phyloP scores from a whole-genome alignment of 2,888 invertebrate genomes.

The Pterobdella sp. region DNA sequence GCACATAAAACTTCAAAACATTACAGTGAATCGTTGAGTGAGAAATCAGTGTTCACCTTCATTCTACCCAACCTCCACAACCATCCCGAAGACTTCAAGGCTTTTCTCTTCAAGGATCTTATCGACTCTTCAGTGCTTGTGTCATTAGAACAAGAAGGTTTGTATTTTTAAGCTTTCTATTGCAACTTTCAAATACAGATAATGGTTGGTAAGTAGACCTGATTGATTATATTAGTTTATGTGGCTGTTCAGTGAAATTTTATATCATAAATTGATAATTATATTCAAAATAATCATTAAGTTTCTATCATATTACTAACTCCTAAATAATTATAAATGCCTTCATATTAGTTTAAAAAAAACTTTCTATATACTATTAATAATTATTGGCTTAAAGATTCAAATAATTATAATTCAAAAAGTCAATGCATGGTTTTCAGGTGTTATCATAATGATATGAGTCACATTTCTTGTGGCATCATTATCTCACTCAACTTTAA shows the following conservation, averaged over 20 bases:
- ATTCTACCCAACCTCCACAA: slow-evolving; percentile 67
- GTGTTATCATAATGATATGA: no score
- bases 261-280: no score
- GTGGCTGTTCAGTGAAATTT: not conserved
- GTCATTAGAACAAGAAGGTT: slow-evolving; percentile 65
- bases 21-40: slow-evolving; percentile 12
- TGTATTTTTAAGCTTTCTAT: not conserved
- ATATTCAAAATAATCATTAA: no score
- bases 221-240: not conserved
- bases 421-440: no score
- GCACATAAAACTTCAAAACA: not conserved
- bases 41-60: slow-evolving; percentile 55
- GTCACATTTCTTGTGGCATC: no score
- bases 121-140: slow-evolving; percentile 72
- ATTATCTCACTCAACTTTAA: no score
- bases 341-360: no score
- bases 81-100: slow-evolving; percentile 62
- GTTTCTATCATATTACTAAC: no score
- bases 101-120: slow-evolving; percentile 73
- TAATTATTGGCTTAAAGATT: no score
- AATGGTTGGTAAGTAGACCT: not conserved
- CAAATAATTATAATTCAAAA: no score
- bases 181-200: not conserved
- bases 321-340: no score
- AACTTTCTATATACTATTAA: no score